These are phyloP conservation scores for Nanorana parkeri DNA, from an alignment of 2,113 vertebrate species.

Conservation along the genomic window DNA sequence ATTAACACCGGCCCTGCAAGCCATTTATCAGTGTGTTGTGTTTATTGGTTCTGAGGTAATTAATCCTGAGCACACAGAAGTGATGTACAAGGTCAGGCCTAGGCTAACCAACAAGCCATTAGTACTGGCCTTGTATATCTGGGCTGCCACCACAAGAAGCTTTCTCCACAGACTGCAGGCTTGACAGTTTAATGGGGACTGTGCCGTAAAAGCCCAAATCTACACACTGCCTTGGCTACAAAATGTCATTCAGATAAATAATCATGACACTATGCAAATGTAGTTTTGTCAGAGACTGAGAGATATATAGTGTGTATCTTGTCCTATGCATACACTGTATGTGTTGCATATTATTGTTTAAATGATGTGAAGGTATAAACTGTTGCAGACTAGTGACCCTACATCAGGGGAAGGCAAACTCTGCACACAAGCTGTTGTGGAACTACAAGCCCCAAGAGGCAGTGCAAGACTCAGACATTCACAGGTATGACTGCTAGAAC, in stretches of 20 bases:
- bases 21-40: constrained; percentile 3
- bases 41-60: constrained; percentile 26
- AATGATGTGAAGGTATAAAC: too few species aligned
- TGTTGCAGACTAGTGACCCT: too few species aligned
- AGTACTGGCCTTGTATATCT: background rate
- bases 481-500: too few species aligned
- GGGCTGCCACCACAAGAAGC: background rate
- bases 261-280: background rate
- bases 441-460: too few species aligned
- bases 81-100: constrained; percentile 1
- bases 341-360: too few species aligned
- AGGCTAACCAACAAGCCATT: background rate
- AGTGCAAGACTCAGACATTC: too few species aligned
- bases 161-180: background rate
- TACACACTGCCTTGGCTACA: background rate
- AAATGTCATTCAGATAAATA: background rate
- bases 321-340: too few species aligned
- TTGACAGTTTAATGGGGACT: background rate
- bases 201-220: background rate
- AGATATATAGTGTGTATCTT: too few species aligned
- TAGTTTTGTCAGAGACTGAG: background rate
- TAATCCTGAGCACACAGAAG: constrained; percentile 6
- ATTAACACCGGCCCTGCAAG: background rate
- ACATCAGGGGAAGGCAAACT: too few species aligned
- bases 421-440: too few species aligned